phyloP scores from a whole-genome alignment of 2,888 invertebrate species.

The Osmoderma eremita region DNA sequence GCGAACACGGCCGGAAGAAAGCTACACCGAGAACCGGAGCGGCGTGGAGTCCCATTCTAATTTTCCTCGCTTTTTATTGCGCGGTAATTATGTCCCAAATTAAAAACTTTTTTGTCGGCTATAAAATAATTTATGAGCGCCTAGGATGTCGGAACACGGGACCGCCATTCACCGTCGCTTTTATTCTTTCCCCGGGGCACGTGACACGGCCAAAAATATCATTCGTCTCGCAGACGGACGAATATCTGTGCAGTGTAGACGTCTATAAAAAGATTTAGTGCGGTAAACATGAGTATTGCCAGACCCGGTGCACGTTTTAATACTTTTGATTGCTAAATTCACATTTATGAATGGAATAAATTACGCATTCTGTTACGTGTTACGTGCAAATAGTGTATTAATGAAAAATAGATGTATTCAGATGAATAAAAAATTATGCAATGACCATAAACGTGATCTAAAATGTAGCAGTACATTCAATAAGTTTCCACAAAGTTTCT shows the following conservation, averaged over 20 bases:
- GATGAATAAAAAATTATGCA: no score
- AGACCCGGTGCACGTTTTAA: background rate
- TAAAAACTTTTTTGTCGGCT: slow-evolving; percentile 45
- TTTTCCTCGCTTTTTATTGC: slow-evolving; percentile 35
- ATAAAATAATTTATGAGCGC: slow-evolving; percentile 45
- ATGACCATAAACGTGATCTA: no score
- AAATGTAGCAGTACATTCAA: no score
- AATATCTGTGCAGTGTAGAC: slow-evolving; percentile 31
- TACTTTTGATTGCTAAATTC: no score
- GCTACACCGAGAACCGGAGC: background rate
- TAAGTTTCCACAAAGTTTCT: no score
- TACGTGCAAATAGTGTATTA: no score
- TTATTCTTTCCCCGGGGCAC: slow-evolving; percentile 46
- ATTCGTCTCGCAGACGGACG: slow-evolving; percentile 27
- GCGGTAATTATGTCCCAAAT: slow-evolving; percentile 35
- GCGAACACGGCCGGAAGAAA: background rate
- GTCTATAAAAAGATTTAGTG: slow-evolving; percentile 34
- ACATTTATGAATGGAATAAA: no score
- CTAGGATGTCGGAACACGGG: slow-evolving; percentile 23
- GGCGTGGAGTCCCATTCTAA: slow-evolving; percentile 11
- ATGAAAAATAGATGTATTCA: no score
- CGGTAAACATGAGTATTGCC: slow-evolving; percentile 6
- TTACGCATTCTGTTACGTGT: no score
- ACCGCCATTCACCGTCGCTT: slow-evolving; percentile 33
- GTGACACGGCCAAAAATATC: slow-evolving; percentile 43